Base-by-base conservation (phyloP, 2,888 invertebrate genomes). In the Odontocolon sp. region DNA sequence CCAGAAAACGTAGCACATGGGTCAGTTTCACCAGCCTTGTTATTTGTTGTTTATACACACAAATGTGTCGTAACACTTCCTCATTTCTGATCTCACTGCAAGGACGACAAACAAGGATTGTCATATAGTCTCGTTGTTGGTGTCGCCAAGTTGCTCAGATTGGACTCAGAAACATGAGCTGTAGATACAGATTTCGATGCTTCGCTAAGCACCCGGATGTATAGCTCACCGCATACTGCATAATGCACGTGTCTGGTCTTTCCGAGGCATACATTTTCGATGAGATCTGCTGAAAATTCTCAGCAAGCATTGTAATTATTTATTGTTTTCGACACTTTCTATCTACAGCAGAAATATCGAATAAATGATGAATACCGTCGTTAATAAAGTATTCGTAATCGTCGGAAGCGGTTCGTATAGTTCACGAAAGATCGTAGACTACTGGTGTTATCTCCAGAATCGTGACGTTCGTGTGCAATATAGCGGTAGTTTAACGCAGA, bases 191-290 rank as follows among this genome's bases (percentile, higher is more conserved):
- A 16, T 14, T 18, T 14, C n/a, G 16, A 8, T 33, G 38, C 63
- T 68, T 74, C 61, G 68, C 69, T 68, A 69, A 40, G 31, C n/a
- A 16, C 23, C 47, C 61, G 6, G 16, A 16, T 57, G 56, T 68
- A 8, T 57, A n/a, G n/a, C n/a, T n/a, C n/a, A n/a, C n/a, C n/a
- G n/a, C n/a, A 69, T 63, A 38, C 36, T 5, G 3, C 16, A 21
- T 31, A n/a, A 14, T 36, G 11, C 3, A 16, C 4, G 18, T 14
- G 31, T 9, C 0, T 31, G 52, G 1, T n/a, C n/a, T n/a, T n/a
- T n/a, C n/a, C n/a, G n/a, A n/a, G n/a, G n/a, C n/a, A n/a, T n/a
- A n/a, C n/a, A n/a, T n/a, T n/a, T n/a, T n/a, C n/a, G n/a, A n/a
- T n/a, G n/a, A n/a, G n/a, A n/a, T n/a, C n/a, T n/a, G n/a, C n/a